These are phyloP conservation scores for Myiotriccus ornatus DNA, from an alignment of 2,797 vertebrate genomes.

Conservation along the genomic window DNA sequence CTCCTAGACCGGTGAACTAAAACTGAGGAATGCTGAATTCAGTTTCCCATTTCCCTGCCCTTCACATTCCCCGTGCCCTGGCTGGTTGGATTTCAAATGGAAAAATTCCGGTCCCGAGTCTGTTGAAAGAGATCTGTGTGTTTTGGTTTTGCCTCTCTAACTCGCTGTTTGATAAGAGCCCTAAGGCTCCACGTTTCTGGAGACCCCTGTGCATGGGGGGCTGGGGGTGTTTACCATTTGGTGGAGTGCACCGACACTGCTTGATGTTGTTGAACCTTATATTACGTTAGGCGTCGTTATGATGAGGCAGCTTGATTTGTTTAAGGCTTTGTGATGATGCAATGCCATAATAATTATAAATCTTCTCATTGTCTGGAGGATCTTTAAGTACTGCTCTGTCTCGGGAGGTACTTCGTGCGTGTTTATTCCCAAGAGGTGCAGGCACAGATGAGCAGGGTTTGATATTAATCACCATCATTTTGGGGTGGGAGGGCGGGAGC, in stretches of 20 bases:
- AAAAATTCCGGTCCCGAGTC: neutral
- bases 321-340: neutral
- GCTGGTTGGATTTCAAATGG: neutral
- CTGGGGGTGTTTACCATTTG: neutral
- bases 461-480: neutral
- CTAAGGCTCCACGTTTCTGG: neutral
- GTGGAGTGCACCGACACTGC: neutral
- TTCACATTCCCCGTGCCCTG: neutral
- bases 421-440: neutral
- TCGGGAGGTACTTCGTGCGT: neutral
- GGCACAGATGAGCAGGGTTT: neutral
- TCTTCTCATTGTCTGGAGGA: neutral
- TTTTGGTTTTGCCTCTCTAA: neutral
- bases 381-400: neutral
- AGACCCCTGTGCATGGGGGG: accelerated
- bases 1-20: neutral
- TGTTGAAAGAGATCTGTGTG: neutral
- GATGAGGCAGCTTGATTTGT: neutral
- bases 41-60: accelerated
- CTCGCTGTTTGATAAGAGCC: neutral
- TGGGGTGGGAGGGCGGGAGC: neutral
- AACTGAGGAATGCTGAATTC: neutral
- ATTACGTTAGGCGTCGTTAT: neutral
- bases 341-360: neutral
- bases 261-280: neutral